phyloP scores from a whole-genome alignment of 2,888 invertebrate species.

The Pristionchus fissidentatus region DNA sequence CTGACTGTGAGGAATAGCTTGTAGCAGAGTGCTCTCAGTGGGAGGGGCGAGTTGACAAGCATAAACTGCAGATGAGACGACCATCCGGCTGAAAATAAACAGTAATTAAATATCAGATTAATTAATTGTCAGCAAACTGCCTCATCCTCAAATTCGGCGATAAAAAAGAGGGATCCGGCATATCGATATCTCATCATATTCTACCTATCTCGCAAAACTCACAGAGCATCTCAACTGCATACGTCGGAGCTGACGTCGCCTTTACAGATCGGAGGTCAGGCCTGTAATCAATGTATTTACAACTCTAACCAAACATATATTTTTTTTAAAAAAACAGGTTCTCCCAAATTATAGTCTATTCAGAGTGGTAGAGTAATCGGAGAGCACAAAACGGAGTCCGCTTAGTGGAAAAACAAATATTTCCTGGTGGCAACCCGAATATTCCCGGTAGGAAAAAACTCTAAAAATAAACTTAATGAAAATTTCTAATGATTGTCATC shows the following conservation, averaged over 20 bases:
- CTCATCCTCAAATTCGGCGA: not conserved
- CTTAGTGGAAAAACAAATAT: too few species aligned
- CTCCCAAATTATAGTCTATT: too few species aligned
- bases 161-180: not conserved
- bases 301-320: not conserved
- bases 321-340: too few species aligned
- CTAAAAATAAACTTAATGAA: not conserved
- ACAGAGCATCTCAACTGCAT: constrained; percentile 44
- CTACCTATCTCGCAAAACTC: not conserved
- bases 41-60: constrained; percentile 39
- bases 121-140: not conserved
- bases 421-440: too few species aligned
- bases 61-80: constrained; percentile 18
- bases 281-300: not conserved
- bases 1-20: constrained; percentile 39
- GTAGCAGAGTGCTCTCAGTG: constrained; percentile 39
- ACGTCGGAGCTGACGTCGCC: constrained; percentile 21
- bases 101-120: not conserved
- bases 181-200: not conserved
- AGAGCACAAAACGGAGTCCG: too few species aligned
- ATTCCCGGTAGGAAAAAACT: not conserved
- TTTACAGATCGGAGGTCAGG: constrained; percentile 17
- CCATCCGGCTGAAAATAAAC: constrained; percentile 14
- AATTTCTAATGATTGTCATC: not conserved
- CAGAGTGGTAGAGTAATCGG: too few species aligned